These are phyloP conservation scores for Peromyscus maniculatus DNA, from an alignment of 2,113 vertebrate genomes.

Conservation along the genomic window DNA sequence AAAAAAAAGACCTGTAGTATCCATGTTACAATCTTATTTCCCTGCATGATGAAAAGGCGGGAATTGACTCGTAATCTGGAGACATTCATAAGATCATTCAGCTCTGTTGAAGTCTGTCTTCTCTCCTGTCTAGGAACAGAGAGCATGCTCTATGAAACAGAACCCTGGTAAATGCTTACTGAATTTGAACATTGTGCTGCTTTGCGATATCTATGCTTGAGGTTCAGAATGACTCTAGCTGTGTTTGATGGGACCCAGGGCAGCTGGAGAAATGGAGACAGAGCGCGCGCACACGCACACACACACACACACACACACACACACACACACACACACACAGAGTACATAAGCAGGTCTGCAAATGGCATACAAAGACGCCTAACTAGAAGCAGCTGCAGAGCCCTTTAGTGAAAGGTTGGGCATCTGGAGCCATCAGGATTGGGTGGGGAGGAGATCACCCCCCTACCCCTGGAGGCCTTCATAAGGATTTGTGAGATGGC, in stretches of 20 bases:
- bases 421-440: conserved; percentile 55
- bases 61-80: not conserved
- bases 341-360: not conserved
- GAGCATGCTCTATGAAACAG: conserved; percentile 41
- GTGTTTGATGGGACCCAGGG: conserved; percentile 26
- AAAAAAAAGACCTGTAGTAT: conserved; percentile 36
- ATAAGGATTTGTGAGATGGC: conserved; percentile 66
- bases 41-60: not conserved
- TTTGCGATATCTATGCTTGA: conserved; percentile 42
- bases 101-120: not conserved
- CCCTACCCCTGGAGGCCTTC: conserved; percentile 58
- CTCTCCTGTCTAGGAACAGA: not conserved
- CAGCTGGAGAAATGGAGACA: conserved; percentile 4
- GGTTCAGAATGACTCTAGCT: conserved; percentile 44
- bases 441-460: conserved; percentile 63
- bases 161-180: conserved; percentile 56
- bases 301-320: too few relatives aligned
- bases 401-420: conserved; percentile 52
- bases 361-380: conserved; percentile 61
- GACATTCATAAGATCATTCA: not conserved
- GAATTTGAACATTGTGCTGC: conserved; percentile 47
- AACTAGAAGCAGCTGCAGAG: conserved; percentile 75
- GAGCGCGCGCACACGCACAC: not conserved
- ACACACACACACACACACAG: not conserved
- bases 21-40: conserved; percentile 15